Evolutionary conservation across 2,113 vertebrate genomes (phyloP).

Genomic region (Thermophis baileyi): DNA sequence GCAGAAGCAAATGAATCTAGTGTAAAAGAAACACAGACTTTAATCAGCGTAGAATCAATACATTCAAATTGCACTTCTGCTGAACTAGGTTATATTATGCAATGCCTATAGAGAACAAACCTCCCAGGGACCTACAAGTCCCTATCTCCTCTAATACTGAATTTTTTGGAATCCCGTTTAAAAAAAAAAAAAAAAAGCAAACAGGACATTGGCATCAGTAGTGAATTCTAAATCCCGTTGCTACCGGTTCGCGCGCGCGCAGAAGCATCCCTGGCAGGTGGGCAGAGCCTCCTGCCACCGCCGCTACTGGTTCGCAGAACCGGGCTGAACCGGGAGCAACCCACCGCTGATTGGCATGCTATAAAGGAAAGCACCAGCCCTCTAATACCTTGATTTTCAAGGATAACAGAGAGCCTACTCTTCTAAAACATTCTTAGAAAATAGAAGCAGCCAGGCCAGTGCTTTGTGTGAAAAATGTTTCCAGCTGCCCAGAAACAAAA

Average conservation of each 20-base stretch:
- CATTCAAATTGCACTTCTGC: neutral
- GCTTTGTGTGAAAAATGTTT: neutral
- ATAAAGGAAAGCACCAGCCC: neutral
- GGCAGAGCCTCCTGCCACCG: too few relatives aligned
- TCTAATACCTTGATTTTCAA: neutral
- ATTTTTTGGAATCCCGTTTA: neutral
- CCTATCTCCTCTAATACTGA: neutral
- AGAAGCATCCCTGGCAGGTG: too few relatives aligned
- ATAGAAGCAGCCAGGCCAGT: neutral
- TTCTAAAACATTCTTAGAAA: neutral
- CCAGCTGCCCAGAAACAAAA: neutral
- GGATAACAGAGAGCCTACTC: neutral
- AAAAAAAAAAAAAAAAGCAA: neutral
- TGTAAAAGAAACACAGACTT: neutral
- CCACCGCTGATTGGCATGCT: too few relatives aligned
- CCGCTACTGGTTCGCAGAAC: too few relatives aligned
- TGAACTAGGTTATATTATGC: neutral
- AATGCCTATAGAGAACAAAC: neutral
- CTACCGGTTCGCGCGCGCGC: too few relatives aligned
- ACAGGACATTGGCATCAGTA: too few relatives aligned
- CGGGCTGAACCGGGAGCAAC: too few relatives aligned
- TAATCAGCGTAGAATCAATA: neutral
- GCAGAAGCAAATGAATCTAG: neutral
- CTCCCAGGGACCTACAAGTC: neutral
- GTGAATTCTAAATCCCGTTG: too few relatives aligned